Evolutionary conservation across 2,888 invertebrate species (phyloP).

Genomic region (Ischnus inquisitorius): DNA sequence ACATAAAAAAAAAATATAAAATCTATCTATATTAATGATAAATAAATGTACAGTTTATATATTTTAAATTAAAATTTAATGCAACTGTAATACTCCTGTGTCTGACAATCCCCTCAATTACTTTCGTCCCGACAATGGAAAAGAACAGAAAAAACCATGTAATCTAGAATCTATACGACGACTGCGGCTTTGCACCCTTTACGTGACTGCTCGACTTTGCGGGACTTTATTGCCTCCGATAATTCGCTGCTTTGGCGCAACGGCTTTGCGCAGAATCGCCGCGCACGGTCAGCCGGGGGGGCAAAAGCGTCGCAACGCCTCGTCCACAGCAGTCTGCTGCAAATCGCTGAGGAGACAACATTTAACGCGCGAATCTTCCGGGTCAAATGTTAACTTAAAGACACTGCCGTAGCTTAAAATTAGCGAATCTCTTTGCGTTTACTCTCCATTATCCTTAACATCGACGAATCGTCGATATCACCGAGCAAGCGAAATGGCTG

Average conservation of each 20-base stretch:
- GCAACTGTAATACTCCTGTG: slow-evolving; percentile 74
- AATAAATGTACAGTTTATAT: slow-evolving; percentile 86
- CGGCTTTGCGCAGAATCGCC: slow-evolving; percentile 26
- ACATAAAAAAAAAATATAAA: slow-evolving; percentile 75
- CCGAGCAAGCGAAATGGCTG: slow-evolving; percentile 47
- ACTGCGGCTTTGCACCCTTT: slow-evolving; percentile 12
- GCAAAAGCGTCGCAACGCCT: slow-evolving; percentile 26
- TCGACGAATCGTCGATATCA: slow-evolving; percentile 54
- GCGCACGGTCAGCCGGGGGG: not conserved
- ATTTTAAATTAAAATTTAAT: slow-evolving; percentile 86
- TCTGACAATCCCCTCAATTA: slow-evolving; percentile 15
- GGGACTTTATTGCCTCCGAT: slow-evolving; percentile 6
- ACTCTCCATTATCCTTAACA: not conserved
- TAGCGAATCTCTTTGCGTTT: not conserved
- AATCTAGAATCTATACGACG: not conserved
- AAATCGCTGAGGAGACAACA: slow-evolving; percentile 5
- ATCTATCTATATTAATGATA: slow-evolving; percentile 79
- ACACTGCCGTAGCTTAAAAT: slow-evolving; percentile 34
- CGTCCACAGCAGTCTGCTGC: slow-evolving; percentile 16
- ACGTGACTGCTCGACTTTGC: not conserved
- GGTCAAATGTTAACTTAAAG: slow-evolving; percentile 16
- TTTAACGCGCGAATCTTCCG: not conserved
- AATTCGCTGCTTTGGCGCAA: not conserved
- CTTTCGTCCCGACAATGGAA: not conserved
- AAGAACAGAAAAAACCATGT: not conserved